Evolutionary conservation across 2,888 invertebrate genomes (phyloP).

Genomic region (Ophioninae sp.): DNA sequence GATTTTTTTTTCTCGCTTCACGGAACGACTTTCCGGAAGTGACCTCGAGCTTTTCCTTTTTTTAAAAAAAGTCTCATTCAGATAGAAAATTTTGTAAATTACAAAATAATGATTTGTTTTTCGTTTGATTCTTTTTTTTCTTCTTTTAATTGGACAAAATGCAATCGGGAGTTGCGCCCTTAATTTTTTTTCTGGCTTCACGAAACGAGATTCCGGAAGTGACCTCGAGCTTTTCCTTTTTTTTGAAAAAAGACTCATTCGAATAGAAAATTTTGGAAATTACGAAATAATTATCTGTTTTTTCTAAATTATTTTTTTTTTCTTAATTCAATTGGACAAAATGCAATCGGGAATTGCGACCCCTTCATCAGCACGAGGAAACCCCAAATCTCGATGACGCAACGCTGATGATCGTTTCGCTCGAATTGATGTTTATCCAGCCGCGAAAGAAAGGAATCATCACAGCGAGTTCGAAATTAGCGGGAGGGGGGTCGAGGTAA

Average conservation of each 20-base stretch:
- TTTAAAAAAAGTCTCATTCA: background rate
- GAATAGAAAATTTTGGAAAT: background rate
- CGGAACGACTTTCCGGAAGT: background rate
- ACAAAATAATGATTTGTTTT: background rate
- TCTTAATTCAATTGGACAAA: background rate
- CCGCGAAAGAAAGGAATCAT: constrained; percentile 39
- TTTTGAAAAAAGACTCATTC: no score
- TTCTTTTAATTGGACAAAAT: background rate
- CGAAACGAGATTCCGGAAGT: background rate
- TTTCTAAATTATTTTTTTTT: background rate
- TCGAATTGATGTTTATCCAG: constrained; percentile 43
- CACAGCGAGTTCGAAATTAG: constrained; percentile 24
- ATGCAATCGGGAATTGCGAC: background rate
- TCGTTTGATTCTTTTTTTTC: background rate
- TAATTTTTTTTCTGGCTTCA: background rate
- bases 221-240: constrained; percentile 11
- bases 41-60: constrained; percentile 11
- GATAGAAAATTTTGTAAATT: background rate
- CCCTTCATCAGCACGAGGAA: background rate
- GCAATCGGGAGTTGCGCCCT: background rate
- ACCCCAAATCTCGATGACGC: constrained; percentile 13
- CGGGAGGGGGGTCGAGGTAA: background rate
- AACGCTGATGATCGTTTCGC: constrained; percentile 31
- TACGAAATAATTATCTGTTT: background rate
- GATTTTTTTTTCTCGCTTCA: background rate